Base-by-base conservation (phyloP, 2,113 vertebrate species). In the Zosterops pallidus region DNA sequence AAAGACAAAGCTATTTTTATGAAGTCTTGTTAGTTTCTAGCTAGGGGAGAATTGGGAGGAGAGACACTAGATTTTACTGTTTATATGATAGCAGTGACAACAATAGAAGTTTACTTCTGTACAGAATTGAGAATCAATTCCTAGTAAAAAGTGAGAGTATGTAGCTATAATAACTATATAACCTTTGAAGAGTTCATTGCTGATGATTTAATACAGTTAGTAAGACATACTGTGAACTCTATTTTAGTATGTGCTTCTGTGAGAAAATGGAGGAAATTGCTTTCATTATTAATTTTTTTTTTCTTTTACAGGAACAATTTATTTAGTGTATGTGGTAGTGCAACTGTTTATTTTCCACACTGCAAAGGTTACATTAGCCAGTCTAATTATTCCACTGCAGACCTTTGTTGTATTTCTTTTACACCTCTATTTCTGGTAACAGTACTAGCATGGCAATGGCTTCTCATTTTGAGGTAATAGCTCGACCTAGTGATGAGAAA, bases 401-500 rank as follows among this genome's bases (percentile, higher is more conserved):
- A 90, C 47, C 29, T 83, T 74, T 31, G n/a, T 21, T 70, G 46
- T 33, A 62, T 88, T 92, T 80, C 14, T 88, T 86, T 39, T 37
- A 41, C 29, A 39, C 33, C 14, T 76, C 35, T 53, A 0, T 64
- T 90, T 67, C 47, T 82, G 60, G 7, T 44, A 82, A 44, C 17
- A 26, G 14, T 35, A 56, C 28, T 14, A 79, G 24, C 37, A n/a
- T 37, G 25, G 50, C 11, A 2, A 39, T 1, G 2, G 37, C 57
- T 89, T 80, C 79, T 93, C 77, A 78, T 86, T 75, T 57, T 91
- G 90, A 95, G 37, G 81, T 81, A 95, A 92, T 33, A 96, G 94
- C 96, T 91, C 94, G 33, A 95, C 94, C 97, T 97, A 95, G 94
- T 90, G 96, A 92, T 80, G 16, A 60, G 46, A 95, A 87, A 69